Base-by-base conservation (phyloP, 1,140 invertebrate species). In the Pseudoatta argentina region DNA sequence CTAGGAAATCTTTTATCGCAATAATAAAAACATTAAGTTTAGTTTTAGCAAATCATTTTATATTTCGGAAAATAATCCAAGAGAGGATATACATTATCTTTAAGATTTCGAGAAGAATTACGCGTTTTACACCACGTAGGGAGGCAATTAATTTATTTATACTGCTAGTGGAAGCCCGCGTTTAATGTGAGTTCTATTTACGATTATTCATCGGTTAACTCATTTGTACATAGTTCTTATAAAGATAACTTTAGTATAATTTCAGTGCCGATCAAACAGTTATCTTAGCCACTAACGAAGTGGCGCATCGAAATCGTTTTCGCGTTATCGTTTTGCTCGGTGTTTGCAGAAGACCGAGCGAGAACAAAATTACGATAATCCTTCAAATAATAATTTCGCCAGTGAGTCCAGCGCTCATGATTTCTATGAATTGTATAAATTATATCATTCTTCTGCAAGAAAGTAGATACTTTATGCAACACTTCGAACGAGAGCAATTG, bases 171-270 rank as follows among this genome's bases (percentile, higher is more conserved):
- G 0, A 48, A 73, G 10, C 30, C 39, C 39, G 44, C 27, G 3
- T 72, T 72, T 63, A 61, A 73, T 48, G 39, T 55, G 39, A 61
- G 2, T 73, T 44, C 69, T 83, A 71, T 67, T 53, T 51, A 39
- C 12, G n/a, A 51, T 66, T 66, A 61, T 81, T 44, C 16, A n/a
- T 82, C 30, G 48, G 27, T 83, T 63, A 34, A 73, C 2, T 73
- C 55, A 61, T 73, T 83, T 83, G 79, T 83, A 83, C 14, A 83
- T 83, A 83, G 24, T 63, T 14, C 14, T 83, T 83, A 59, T 75
- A 72, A 44, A 27, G 27, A 2, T 81, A 73, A 39, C 4, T 69
- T 14, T 69, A 69, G 66, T 51, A n/a, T 75, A 61, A 83, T 83
- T 83, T 83, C 27, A 72, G 14, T 55, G 34, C 21, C 39, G 18